These are phyloP conservation scores for Xyrauchen texanus DNA, from an alignment of 2,113 vertebrate species.

Conservation along the genomic window DNA sequence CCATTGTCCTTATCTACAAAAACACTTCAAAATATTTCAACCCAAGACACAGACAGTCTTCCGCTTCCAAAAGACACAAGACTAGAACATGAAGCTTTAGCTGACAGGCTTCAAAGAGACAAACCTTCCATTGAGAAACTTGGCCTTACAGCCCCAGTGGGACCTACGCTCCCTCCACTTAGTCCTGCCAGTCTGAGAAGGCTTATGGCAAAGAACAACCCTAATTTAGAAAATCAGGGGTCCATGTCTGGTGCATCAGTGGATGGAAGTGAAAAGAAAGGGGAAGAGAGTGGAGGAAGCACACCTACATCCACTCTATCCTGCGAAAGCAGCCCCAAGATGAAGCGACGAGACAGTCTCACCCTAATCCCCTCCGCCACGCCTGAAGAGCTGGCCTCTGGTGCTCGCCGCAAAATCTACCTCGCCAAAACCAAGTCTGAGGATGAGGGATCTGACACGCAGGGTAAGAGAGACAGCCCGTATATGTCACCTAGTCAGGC, in stretches of 20 bases:
- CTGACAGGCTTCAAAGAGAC: conserved; percentile 62
- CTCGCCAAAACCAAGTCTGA: conserved; percentile 79
- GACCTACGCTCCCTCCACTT: conserved; percentile 67
- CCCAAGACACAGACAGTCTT: conserved; percentile 58
- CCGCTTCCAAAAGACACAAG: conserved; percentile 62
- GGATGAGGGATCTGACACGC: conserved; percentile 64
- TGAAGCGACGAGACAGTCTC: conserved; percentile 71
- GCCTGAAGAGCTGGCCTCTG: conserved; percentile 89
- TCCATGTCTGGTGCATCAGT: conserved; percentile 52
- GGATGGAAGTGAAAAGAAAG: conserved; percentile 60
- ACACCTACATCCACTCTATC: conserved; percentile 69
- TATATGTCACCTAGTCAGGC: conserved; percentile 79
- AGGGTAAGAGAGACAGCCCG: conserved; percentile 65
- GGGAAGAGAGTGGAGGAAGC: conserved; percentile 65
- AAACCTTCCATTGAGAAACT: conserved; percentile 64
- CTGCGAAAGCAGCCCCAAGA: conserved; percentile 70
- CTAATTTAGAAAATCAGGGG: conserved; percentile 63
- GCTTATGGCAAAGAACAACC: conserved; percentile 67
- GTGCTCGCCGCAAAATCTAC: conserved; percentile 92
- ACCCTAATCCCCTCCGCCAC: conserved; percentile 87
- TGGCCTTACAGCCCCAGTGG: conserved; percentile 63
- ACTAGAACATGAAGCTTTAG: conserved; percentile 48
- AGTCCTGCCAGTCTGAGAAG: conserved; percentile 73
- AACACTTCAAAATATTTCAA: conserved; percentile 34
- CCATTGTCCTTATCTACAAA: conserved; percentile 42